phyloP scores from a whole-genome alignment of 2,113 vertebrate species.

The Eulacestoma nigropectus region DNA sequence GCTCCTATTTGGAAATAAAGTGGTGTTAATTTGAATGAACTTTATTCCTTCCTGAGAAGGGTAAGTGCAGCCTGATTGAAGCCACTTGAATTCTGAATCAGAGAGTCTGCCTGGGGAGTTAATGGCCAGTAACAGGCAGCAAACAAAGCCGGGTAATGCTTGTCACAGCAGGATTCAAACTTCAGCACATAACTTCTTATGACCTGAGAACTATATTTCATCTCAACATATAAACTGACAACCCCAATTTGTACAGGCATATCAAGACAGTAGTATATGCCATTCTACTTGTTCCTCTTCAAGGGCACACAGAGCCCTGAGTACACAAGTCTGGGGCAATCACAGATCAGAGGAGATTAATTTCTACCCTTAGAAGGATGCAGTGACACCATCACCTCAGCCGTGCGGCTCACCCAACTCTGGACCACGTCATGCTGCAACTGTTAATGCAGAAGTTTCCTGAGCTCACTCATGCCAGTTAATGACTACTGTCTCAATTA shows the following conservation, averaged over 20 bases:
- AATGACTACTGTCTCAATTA: background rate
- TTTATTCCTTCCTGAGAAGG: background rate
- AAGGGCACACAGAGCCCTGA: background rate
- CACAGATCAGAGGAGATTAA: background rate
- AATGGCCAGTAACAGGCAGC: slow-evolving; percentile 20
- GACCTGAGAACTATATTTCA: background rate
- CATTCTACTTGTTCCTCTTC: background rate
- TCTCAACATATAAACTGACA: background rate
- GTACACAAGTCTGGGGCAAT: background rate
- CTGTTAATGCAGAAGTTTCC: background rate
- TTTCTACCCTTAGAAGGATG: background rate
- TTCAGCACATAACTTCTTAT: background rate
- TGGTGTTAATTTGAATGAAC: background rate
- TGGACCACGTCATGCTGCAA: background rate
- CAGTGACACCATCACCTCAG: background rate
- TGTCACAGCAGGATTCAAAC: slow-evolving; percentile 16
- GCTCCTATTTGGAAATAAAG: background rate
- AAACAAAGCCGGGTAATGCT: background rate
- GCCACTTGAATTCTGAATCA: background rate
- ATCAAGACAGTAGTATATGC: background rate
- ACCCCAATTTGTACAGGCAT: background rate
- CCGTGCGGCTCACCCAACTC: background rate
- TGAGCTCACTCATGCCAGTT: background rate
- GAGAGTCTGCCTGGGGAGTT: slow-evolving; percentile 17
- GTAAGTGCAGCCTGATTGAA: slow-evolving; percentile 35